A percentile compares a stretch with the other conserved stretches of the same genome.
Evolutionary conservation across 2,888 invertebrate species (phyloP).

Genomic region (Cantharis rustica): DNA sequence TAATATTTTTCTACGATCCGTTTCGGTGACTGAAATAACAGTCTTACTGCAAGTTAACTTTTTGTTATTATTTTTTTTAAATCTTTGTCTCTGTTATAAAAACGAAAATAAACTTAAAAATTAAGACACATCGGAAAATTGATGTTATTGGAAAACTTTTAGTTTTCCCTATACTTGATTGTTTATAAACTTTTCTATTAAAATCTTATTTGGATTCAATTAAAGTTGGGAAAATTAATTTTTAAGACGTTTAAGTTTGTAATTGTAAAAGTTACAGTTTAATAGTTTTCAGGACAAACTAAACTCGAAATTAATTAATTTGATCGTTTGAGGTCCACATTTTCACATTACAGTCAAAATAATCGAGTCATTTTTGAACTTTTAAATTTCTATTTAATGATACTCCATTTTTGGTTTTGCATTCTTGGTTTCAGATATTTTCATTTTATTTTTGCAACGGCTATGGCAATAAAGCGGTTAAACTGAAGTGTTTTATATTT

Average conservation of each 20-base stretch:
- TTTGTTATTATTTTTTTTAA: not conserved
- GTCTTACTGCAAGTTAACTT: not conserved
- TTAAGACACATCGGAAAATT: not conserved
- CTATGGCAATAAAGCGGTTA: no score
- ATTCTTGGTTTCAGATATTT: no score
- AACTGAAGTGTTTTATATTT: no score
- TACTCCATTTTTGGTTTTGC: no score
- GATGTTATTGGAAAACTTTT: not conserved
- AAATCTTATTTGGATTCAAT: not conserved
- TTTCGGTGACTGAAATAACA: not conserved
- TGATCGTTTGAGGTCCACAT: not conserved
- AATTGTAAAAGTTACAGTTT: not conserved
- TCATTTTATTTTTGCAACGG: no score
- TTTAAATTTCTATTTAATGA: no score
- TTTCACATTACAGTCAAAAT: not conserved
- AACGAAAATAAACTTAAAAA: not conserved
- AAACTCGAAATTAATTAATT: not conserved
- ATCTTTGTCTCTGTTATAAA: not conserved
- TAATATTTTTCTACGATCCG: not conserved
- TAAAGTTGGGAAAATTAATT: not conserved
- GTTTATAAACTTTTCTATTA: not conserved
- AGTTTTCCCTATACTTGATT: not conserved
- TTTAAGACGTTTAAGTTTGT: not conserved
- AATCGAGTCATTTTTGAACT: no score
- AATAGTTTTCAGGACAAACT: not conserved